Base-by-base conservation (phyloP, 2,113 vertebrate species). In the Neodon shergylaensis region DNA sequence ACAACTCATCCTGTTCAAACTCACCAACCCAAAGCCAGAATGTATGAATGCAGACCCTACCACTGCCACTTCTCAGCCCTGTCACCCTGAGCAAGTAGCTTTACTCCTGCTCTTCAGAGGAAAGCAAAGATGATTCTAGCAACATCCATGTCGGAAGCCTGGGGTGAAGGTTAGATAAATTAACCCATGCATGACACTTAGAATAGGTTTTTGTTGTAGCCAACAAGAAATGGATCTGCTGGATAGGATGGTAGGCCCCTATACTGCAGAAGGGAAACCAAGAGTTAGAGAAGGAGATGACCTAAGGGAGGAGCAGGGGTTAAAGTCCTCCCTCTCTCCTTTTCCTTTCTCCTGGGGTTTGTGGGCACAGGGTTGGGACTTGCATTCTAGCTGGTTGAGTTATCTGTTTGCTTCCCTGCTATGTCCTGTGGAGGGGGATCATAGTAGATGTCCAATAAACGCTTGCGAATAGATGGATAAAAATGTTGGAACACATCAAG, bases 1-100 rank as follows among this genome's bases (percentile, higher is more conserved):
- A 44, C 92, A 65, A 24, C 65, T 26, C 22, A 0, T 12, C 3
- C 1, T 1, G 19, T 82, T 78, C 66, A 66, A 83, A 44, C 31
- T 88, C n/a, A 6, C 0, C 13, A 42, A 74, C 11, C 22, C 44
- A 13, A 77, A 90, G 81, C 49, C 91, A 68, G 72, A 73, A 70
- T 47, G 58, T 42, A 65, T 91, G 79, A 70, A 73, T 96, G 96
- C 94, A 76, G 77, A 92, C 79, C 97, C 90, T 16, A 5, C 77
- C 63, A 3, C 68, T 4, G 9, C 61, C 42, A 9, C 33, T 85
- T 82, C 36, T 16, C 65, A 58, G 74, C 39, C 12, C 4, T 31
- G 39, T 47, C 78, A 12, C 77, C n/a, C 42, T 28, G 52, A 24
- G 47, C 88, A 44, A 61, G 83, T 52, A 84, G 33, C 66, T 74